Conservation (phyloP, 2,113 vertebrate species). For the Cranoglanis bouderius region DNA sequence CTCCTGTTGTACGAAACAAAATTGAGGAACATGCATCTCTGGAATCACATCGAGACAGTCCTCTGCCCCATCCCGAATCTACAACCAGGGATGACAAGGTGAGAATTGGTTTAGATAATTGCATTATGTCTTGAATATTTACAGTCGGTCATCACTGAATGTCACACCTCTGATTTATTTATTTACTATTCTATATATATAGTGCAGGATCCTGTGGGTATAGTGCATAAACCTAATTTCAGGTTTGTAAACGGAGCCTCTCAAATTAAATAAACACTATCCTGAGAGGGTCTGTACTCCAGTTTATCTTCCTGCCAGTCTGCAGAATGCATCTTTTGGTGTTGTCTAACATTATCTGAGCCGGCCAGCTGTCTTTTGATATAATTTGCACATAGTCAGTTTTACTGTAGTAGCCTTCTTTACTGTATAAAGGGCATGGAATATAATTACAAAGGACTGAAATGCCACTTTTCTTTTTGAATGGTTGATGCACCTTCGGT, state of each 20-base stretch:
- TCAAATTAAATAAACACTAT: neutral
- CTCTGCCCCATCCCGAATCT: slow-evolving; percentile 95
- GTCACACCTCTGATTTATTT: neutral
- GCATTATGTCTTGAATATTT: neutral
- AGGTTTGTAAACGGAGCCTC: neutral
- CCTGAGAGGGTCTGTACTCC: neutral
- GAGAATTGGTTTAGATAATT: slow-evolving; percentile 10
- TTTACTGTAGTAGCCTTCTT: slow-evolving; percentile 3
- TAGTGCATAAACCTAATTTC: neutral
- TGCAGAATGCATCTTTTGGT: neutral
- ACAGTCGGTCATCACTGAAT: neutral
- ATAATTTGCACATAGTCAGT: neutral
- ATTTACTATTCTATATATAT: neutral
- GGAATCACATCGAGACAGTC: slow-evolving; percentile 89
- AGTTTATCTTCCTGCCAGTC: slow-evolving; percentile 3
- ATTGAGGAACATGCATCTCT: slow-evolving; percentile 83
- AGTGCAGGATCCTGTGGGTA: neutral
- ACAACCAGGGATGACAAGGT: slow-evolving; percentile 97
- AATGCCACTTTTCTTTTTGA: slow-evolving; percentile 50
- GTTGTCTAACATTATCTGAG: neutral
- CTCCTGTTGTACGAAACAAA: slow-evolving; percentile 94
- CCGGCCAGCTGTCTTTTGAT: slow-evolving; percentile 14
- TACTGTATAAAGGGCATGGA: slow-evolving; percentile 12
- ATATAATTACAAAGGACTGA: slow-evolving; percentile 14
- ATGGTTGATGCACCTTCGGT: slow-evolving; percentile 69